Evolutionary conservation across 2,113 vertebrate species (phyloP), one percentile per base, ranked within the genome.

Genomic region (Cinclus cinclus): DNA sequence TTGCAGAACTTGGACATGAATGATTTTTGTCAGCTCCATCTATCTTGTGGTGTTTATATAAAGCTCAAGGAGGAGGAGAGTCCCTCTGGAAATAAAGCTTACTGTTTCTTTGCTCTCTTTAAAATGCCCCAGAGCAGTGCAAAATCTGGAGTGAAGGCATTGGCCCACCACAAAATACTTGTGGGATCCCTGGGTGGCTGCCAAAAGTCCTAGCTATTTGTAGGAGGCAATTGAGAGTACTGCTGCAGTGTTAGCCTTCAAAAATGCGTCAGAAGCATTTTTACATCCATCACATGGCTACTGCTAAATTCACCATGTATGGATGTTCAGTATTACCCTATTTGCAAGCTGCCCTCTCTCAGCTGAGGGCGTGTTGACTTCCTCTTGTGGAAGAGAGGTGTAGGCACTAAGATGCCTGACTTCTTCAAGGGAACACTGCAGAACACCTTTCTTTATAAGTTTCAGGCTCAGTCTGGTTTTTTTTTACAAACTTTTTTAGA

Each of bases 191-290:
- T 87, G 84, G 28, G n/a, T 50, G 42, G 49, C 58, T 83, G 78
- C 70, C 93, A 91, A 24, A 95, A 89, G 80, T 62, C 63, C 37
- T 85, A 22, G 53, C 82, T 87, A 85, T 92, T 94, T 89, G 78
- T 83, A 91, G 63, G 55, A 89, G 55, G n/a, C 42, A 65, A 23
- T 19, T 83, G 70, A 90, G 50, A 92, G 42, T 85, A 31, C 21
- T 92, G 83, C 62, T 92, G 77, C 79, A 91, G 91, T 64, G 69
- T 85, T 92, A 89, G 69, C 70, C 70, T 91, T 96, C 70, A 92
- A 83, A 94, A 95, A 91, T 87, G 84, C 90, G 83, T 76, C 78
- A 83, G 87, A 83, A 87, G 70, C 70, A 6, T 91, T 95, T 97
- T 89, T 76, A 69, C 37, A 59, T 69, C 58, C 18, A n/a, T 83